Evolutionary conservation across 2,113 vertebrate species (phyloP).

Genomic region (Hiodon alosoides): DNA sequence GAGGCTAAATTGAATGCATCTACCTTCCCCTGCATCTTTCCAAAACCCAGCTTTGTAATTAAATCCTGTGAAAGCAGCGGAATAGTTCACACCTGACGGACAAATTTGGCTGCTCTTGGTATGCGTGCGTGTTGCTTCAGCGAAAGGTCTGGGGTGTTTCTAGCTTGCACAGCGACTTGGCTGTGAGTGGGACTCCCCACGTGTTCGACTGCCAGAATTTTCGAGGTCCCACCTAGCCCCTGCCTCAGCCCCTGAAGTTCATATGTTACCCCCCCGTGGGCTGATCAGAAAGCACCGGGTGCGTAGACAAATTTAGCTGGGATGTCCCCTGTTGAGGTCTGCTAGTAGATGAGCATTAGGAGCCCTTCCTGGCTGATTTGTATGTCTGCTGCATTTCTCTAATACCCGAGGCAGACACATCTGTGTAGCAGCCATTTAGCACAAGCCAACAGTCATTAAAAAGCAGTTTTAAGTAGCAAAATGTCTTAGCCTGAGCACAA

Average conservation of each 20-base stretch:
- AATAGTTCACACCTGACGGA: no score
- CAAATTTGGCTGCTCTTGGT: no score
- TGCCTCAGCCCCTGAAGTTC: no score
- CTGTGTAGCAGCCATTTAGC: neutral
- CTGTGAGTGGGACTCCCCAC: no score
- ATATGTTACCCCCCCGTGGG: neutral
- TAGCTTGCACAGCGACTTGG: no score
- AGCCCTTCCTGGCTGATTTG: neutral
- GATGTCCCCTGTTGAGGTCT: neutral
- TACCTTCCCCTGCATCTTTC: conserved; percentile 1
- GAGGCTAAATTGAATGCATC: conserved; percentile 15
- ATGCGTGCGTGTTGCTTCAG: no score
- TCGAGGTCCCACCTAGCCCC: no score
- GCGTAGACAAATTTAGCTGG: neutral
- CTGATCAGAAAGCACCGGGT: neutral
- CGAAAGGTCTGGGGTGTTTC: no score
- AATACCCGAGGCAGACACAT: neutral
- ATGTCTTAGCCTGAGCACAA: neutral
- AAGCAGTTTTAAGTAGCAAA: neutral
- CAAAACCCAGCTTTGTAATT: conserved; percentile 4
- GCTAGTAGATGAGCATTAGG: neutral
- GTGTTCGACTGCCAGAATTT: no score
- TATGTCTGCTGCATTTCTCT: neutral
- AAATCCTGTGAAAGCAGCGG: neutral
- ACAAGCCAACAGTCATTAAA: neutral